These are phyloP conservation scores for Thalassarche chlororhynchos DNA, from an alignment of 2,113 vertebrate species.

Conservation along the genomic window DNA sequence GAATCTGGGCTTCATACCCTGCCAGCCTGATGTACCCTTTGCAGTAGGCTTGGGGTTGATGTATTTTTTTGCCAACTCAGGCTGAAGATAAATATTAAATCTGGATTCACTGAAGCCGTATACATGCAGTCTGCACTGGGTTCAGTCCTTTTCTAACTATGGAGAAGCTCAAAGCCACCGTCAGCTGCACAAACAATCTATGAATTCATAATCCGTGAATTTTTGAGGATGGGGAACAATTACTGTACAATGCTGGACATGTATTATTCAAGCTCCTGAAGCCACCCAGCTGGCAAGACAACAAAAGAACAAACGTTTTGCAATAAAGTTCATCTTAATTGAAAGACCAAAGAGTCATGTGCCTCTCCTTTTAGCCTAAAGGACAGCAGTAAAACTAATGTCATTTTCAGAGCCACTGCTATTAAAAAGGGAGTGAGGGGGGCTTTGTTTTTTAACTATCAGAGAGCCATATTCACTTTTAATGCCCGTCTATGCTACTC, in stretches of 20 bases:
- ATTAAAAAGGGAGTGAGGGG: background rate
- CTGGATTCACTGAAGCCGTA: background rate
- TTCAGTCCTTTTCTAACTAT: background rate
- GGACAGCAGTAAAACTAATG: background rate
- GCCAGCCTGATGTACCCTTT: background rate
- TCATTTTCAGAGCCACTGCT: background rate
- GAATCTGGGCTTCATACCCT: background rate
- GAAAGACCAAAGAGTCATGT: background rate
- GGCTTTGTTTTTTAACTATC: background rate
- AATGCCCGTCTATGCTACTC: background rate
- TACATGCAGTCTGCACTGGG: background rate
- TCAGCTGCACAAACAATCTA: background rate
- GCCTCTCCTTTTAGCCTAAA: background rate
- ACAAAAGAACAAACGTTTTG: constrained; percentile 11
- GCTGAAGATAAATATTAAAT: background rate
- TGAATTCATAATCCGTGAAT: background rate
- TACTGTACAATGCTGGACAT: background rate
- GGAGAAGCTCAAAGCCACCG: background rate
- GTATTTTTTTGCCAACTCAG: background rate
- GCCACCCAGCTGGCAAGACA: constrained; percentile 11
- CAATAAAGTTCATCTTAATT: constrained; percentile 2
- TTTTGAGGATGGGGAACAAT: background rate
- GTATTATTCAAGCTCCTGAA: constrained; percentile 1
- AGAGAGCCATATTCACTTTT: background rate
- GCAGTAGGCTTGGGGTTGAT: background rate